Conservation (phyloP, 1,140 invertebrate species). For the Bombus impatiens region DNA sequence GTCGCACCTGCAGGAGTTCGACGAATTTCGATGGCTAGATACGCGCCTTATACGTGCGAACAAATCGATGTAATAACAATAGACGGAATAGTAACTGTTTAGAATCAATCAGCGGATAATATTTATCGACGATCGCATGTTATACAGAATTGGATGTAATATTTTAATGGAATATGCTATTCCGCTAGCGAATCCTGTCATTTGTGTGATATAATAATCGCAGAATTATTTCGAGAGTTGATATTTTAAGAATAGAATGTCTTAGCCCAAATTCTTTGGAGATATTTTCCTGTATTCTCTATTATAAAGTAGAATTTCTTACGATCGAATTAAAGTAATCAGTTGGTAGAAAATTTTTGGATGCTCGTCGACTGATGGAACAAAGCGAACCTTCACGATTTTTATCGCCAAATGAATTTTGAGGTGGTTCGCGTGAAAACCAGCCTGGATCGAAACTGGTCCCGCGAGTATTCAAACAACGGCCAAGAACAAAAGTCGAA, state of each 20-base stretch:
- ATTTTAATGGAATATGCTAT: no score
- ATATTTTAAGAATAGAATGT: background rate
- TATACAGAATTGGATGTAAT: no score
- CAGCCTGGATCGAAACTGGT: conserved; percentile 46
- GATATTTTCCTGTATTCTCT: background rate
- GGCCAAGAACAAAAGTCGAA: conserved; percentile 10
- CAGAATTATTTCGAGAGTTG: background rate
- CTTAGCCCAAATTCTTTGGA: background rate
- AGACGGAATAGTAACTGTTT: no score
- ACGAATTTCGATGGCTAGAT: conserved; percentile 49
- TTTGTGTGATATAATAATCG: no score
- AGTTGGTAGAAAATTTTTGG: no score
- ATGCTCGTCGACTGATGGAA: background rate
- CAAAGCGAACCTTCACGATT: background rate
- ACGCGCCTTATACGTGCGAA: no score
- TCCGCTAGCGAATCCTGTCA: no score
- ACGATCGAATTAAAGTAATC: background rate
- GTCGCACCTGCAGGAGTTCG: conserved; percentile 38
- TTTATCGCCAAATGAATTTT: conserved; percentile 3
- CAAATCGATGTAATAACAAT: background rate
- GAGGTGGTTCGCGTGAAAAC: conserved; percentile 11
- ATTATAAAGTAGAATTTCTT: background rate
- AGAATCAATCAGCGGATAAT: no score
- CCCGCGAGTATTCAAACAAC: conserved; percentile 8
- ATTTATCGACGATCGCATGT: no score